Conservation (phyloP, 1,140 invertebrate species). For the Marisa cornuarietis region DNA sequence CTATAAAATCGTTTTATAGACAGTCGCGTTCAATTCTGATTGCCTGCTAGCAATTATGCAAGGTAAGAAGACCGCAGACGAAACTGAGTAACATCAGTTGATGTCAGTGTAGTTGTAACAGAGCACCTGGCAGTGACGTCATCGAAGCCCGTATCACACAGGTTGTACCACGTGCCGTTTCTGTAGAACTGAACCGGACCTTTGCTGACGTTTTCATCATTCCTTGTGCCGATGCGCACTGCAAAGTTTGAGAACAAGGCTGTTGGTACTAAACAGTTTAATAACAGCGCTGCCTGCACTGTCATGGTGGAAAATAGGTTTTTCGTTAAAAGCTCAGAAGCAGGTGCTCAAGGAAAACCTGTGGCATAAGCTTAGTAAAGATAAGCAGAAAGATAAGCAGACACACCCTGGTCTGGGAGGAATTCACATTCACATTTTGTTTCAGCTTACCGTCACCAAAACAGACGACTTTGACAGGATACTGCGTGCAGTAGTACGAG, state of each 20-base stretch:
- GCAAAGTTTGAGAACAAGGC: not conserved
- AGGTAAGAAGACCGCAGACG: too few species aligned
- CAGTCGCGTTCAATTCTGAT: too few species aligned
- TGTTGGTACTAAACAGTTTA: too few species aligned
- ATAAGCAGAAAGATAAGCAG: not conserved
- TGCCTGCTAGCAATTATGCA: too few species aligned
- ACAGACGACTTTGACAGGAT: not conserved
- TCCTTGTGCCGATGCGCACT: conserved; percentile 44
- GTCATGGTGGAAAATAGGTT: too few species aligned
- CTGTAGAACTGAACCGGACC: conserved; percentile 43
- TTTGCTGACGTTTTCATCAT: conserved; percentile 25
- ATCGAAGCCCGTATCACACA: conserved; percentile 50
- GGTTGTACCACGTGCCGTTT: conserved; percentile 39
- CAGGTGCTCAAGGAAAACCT: not conserved
- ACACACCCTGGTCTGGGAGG: not conserved
- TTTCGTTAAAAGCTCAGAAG: too few species aligned
- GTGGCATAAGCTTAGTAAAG: not conserved
- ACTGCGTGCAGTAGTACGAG: not conserved
- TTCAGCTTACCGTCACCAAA: not conserved
- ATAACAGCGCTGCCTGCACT: too few species aligned
- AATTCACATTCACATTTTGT: not conserved
- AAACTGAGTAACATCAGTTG: too few species aligned
- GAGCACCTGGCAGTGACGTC: conserved; percentile 40
- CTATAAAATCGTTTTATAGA: too few species aligned
- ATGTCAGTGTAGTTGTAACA: not conserved